Base-by-base conservation (phyloP, 1,140 invertebrate genomes). In the Arion vulgaris region DNA sequence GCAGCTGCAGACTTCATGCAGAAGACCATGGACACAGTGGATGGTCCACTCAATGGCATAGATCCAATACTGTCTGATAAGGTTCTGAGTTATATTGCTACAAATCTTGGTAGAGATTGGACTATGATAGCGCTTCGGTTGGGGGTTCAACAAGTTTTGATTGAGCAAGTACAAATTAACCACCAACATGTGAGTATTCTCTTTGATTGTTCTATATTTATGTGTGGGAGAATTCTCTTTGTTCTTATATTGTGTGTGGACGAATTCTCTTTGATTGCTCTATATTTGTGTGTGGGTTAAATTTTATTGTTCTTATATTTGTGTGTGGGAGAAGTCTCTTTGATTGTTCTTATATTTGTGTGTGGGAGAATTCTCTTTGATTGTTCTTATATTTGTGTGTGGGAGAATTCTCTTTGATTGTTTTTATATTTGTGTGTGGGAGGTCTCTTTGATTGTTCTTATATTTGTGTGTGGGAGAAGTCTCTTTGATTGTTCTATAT, bases 151-250 rank as follows among this genome's bases (percentile, higher is more conserved):
- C 89, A 90, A 79, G 81, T 85, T 45, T 84, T 85, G 49, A 86
- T 91, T 68, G 88, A 91, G 82, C 86, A 88, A 77, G 87, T 90
- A 17, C 87, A 89, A 66, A 82, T 90, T 71, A 86, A 86, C 53
- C 82, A 88, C 72, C 89, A 85, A 0, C 66, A 85, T 66, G 74
- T 80, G 39, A 80, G 78, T 71, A 34, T 26, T 75, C 15, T 15
- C 72, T 74, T 4, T 38, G 17, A 38, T 19, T n/a, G n/a, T 26
- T 11, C 19, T 4, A 23, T 5, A 39, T 49, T 28, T 28, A 77
- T 15, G n/a, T n/a, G 15, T 51, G 1, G 39, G 32, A 28, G 7
- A 34, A 78, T 78, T 57, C 26, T 34, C 1, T 53, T 4, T 32
- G 32, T 9, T 26, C 32, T 51, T 13, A 51, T 13, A 78, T 41